Percentiles rank a stretch among this genome's conserved stretches.
phyloP scores from a whole-genome alignment of 1,140 invertebrate species.

The Homarus americanus region DNA sequence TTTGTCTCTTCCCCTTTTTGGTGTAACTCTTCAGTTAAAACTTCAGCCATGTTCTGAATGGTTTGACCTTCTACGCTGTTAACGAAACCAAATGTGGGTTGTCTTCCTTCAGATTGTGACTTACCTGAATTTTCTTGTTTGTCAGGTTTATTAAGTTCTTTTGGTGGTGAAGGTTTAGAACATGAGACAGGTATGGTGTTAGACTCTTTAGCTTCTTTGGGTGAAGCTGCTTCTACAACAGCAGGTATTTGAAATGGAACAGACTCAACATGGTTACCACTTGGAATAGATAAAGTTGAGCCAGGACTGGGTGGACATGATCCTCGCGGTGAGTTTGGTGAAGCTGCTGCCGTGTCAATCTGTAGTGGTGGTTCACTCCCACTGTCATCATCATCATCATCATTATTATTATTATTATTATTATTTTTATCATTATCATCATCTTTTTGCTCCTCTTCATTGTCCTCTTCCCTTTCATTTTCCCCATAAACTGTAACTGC shows the following conservation, averaged over 20 bases:
- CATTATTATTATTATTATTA: too few relatives aligned
- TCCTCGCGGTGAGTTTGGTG: constrained; percentile 50
- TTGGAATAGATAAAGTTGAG: neutral
- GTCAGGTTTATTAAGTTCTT: neutral
- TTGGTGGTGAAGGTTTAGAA: neutral
- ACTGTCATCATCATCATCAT: constrained; percentile 69
- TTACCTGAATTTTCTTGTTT: constrained; percentile 35
- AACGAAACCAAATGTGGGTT: constrained; percentile 64
- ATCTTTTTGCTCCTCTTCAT: constrained; percentile 26
- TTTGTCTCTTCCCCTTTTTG: constrained; percentile 24
- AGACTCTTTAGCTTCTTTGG: neutral
- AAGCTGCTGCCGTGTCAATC: constrained; percentile 70
- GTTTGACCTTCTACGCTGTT: constrained; percentile 65
- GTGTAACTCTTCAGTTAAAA: constrained; percentile 47
- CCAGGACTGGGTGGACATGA: constrained; percentile 57
- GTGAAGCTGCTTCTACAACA: neutral
- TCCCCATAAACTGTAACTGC: constrained; percentile 12
- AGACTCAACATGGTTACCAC: neutral
- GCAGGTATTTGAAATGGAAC: constrained; percentile 17
- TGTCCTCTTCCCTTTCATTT: neutral
- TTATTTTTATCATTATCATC: too few relatives aligned
- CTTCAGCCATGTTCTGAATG: constrained; percentile 56
- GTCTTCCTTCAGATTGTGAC: constrained; percentile 27
- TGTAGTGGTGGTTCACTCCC: constrained; percentile 71
- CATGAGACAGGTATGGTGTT: neutral